phyloP scores from a whole-genome alignment of 2,113 vertebrate species.

The Diadophis punctatus region DNA sequence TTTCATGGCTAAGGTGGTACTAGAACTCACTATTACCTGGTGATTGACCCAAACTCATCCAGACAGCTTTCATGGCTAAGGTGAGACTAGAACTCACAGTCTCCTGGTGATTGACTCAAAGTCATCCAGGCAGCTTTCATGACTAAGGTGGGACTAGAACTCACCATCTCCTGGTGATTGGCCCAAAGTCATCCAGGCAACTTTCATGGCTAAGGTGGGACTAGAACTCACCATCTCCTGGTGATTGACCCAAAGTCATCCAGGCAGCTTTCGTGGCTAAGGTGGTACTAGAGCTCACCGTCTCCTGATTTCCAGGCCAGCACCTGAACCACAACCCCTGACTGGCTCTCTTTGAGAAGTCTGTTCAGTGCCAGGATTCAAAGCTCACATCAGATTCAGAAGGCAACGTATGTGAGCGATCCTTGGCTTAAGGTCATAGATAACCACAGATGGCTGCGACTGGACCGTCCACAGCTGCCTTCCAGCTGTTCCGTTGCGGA shows the following conservation, averaged over 20 bases:
- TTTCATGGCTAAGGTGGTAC: too few species aligned
- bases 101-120: too few species aligned
- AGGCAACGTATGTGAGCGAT: not conserved
- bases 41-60: too few species aligned
- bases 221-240: not conserved
- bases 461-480: not conserved
- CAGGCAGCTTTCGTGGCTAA: too few species aligned
- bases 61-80: too few species aligned
- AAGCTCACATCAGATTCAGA: conserved; percentile 32
- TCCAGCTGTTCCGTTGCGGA: not conserved
- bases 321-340: too few species aligned
- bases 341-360: not conserved
- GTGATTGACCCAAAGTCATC: too few species aligned
- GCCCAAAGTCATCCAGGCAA: accelerated
- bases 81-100: too few species aligned
- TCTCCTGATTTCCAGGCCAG: too few species aligned
- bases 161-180: not conserved
- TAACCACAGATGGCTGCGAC: accelerated
- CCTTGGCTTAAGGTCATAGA: not conserved
- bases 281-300: too few species aligned
- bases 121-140: not conserved
- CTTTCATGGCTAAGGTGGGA: too few species aligned
- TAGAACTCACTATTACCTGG: too few species aligned
- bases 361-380: not conserved
- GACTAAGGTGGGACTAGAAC: not conserved